A percentile compares a stretch with the other conserved stretches of the same genome.
Conservation (phyloP, 2,888 invertebrate genomes). For the Drosophila peninsularis region DNA sequence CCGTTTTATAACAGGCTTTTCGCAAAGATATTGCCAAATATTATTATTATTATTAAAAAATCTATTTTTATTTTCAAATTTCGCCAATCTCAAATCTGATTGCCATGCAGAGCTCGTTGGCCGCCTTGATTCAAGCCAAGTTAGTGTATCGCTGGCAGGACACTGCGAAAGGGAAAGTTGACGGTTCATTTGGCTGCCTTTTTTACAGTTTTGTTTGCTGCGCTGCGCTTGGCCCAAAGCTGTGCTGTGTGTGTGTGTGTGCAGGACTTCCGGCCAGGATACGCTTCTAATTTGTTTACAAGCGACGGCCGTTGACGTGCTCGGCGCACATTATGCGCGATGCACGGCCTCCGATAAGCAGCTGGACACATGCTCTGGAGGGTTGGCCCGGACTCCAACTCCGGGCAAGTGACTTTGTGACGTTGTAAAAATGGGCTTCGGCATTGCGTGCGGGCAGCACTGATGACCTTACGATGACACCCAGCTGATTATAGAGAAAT, state of each 20-base stretch:
- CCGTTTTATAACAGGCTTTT: background rate
- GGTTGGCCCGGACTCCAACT: conserved; percentile 1
- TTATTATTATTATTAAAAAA: background rate
- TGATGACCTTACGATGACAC: conserved; percentile 84
- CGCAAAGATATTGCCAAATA: background rate
- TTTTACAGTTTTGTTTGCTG: conserved; percentile 56
- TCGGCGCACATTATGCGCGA: conserved; percentile 71
- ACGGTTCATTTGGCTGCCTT: conserved; percentile 34
- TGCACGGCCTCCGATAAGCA: conserved; percentile 70
- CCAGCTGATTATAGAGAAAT: conserved; percentile 76
- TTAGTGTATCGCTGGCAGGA: conserved; percentile 1
- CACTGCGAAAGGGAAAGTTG: conserved; percentile 61
- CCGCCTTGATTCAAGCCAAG: background rate
- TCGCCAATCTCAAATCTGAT: background rate
- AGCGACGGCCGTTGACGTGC: conserved; percentile 66
- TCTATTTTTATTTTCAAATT: background rate
- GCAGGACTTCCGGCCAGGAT: conserved; percentile 74
- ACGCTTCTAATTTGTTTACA: conserved; percentile 78
- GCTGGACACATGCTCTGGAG: conserved; percentile 49
- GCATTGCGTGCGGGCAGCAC: conserved; percentile 60
- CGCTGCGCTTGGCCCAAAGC: conserved; percentile 35
- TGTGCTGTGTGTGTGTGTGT: conserved; percentile 25
- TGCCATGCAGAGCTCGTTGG: background rate
- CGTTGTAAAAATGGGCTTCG: conserved; percentile 31
- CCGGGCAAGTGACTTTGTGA: conserved; percentile 44